phyloP scores from a whole-genome alignment of 2,797 vertebrate genomes.

The Pseudotriccus pelzelni region DNA sequence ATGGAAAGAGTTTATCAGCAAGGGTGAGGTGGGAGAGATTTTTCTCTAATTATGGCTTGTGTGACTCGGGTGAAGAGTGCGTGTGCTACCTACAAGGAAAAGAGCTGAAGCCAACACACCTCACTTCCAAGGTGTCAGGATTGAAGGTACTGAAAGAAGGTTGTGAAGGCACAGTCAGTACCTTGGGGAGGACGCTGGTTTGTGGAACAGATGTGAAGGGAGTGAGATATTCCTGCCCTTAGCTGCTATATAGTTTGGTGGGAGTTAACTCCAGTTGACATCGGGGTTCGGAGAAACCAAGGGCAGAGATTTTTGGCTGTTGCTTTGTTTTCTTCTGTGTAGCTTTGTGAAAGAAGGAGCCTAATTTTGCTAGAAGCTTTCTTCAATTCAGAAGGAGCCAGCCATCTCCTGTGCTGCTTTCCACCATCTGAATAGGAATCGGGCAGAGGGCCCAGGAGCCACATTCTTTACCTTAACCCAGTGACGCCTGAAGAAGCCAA shows the following conservation, averaged over 20 bases:
- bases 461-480: slow-evolving; percentile 55
- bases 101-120: neutral
- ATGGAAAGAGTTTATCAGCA: slow-evolving; percentile 5
- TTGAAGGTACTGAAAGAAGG: neutral
- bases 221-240: neutral
- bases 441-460: slow-evolving; percentile 52
- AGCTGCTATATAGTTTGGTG: neutral
- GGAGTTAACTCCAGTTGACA: neutral
- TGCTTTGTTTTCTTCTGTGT: slow-evolving; percentile 27
- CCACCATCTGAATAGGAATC: slow-evolving; percentile 18
- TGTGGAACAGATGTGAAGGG: neutral
- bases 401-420: slow-evolving; percentile 33
- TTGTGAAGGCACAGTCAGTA: neutral
- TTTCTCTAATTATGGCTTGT: neutral
- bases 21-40: neutral
- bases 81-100: neutral
- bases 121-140: neutral
- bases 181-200: rapidly evolving
- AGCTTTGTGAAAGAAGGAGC: slow-evolving; percentile 13
- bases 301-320: slow-evolving; percentile 36
- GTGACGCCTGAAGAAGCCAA: slow-evolving; percentile 34
- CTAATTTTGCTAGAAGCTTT: slow-evolving; percentile 27
- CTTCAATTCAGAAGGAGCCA: slow-evolving; percentile 34
- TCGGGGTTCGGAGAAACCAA: neutral
- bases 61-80: neutral